Conservation (phyloP, 2,888 invertebrate genomes). For the Clanis bilineata region DNA sequence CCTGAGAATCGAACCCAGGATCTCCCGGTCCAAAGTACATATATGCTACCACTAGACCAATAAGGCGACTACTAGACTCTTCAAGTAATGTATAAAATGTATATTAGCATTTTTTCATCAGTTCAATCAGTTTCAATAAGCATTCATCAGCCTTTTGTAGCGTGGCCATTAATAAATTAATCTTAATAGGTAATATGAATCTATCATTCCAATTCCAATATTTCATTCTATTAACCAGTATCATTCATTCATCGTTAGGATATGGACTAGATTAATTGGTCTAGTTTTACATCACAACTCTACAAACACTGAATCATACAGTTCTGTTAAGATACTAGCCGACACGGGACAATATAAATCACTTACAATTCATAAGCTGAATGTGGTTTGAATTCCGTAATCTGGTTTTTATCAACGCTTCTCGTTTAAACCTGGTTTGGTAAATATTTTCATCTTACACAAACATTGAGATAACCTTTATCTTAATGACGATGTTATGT, state of each 20-base stretch:
- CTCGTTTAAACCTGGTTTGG: slow-evolving; percentile 45
- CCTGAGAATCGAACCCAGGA: no score
- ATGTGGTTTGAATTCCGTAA: slow-evolving; percentile 62
- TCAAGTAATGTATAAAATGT: neutral
- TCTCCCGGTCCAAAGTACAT: no score
- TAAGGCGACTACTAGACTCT: no score
- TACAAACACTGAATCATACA: slow-evolving; percentile 42
- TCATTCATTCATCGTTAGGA: neutral
- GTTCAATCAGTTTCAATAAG: no score
- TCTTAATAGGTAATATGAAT: neutral
- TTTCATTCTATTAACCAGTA: neutral
- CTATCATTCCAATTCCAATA: neutral
- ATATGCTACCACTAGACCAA: no score
- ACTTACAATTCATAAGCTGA: slow-evolving; percentile 64
- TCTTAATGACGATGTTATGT: slow-evolving; percentile 66
- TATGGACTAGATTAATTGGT: slow-evolving; percentile 24
- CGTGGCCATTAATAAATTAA: neutral
- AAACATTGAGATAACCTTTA: slow-evolving; percentile 63
- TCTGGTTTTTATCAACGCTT: slow-evolving; percentile 61
- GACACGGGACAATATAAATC: slow-evolving; percentile 51
- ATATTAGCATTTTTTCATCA: neutral
- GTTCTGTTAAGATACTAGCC: slow-evolving; percentile 65
- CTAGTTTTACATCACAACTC: slow-evolving; percentile 36
- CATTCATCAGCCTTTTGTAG: neutral
- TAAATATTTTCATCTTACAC: slow-evolving; percentile 57